Percentiles rank a stretch among this genome's conserved stretches.
phyloP scores from a whole-genome alignment of 2,888 invertebrate species.

The Zaprionus obscuricornis region DNA sequence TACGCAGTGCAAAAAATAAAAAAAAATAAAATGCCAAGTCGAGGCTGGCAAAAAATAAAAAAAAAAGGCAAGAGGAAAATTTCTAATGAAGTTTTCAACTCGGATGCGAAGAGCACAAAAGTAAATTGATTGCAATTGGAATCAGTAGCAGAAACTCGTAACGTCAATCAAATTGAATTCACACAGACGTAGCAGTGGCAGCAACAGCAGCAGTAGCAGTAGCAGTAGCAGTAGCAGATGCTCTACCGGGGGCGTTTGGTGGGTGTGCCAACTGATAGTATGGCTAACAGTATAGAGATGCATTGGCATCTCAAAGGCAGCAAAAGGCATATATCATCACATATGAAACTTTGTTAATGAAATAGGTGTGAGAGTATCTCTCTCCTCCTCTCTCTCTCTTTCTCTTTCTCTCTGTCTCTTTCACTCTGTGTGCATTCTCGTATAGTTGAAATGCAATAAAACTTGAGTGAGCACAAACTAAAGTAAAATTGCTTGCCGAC shows the following conservation, averaged over 20 bases:
- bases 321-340: constrained; percentile 72
- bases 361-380: constrained; percentile 58
- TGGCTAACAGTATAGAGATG: constrained; percentile 25
- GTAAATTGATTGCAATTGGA: constrained; percentile 78
- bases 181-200: constrained; percentile 43
- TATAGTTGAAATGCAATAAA: constrained; percentile 63
- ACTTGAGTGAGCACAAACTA: constrained; percentile 65
- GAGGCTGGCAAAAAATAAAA: constrained; percentile 29
- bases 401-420: too few species aligned
- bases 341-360: constrained; percentile 76
- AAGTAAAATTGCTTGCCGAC: constrained; percentile 49
- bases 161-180: constrained; percentile 79
- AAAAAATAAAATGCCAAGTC: constrained; percentile 3
- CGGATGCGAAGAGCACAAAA: constrained; percentile 73
- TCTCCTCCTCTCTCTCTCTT: too few species aligned
- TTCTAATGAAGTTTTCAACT: constrained; percentile 78
- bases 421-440: constrained; percentile 2
- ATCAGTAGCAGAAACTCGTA: constrained; percentile 77
- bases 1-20: constrained; percentile 44
- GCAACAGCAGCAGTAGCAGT: not conserved
- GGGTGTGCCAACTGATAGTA: constrained; percentile 34
- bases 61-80: constrained; percentile 44
- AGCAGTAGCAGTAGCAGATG: constrained; percentile 31
- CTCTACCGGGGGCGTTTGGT: not conserved
- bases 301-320: constrained; percentile 49